Evolutionary conservation across 2,888 invertebrate genomes (phyloP).

Genomic region (Perdita meconis): DNA sequence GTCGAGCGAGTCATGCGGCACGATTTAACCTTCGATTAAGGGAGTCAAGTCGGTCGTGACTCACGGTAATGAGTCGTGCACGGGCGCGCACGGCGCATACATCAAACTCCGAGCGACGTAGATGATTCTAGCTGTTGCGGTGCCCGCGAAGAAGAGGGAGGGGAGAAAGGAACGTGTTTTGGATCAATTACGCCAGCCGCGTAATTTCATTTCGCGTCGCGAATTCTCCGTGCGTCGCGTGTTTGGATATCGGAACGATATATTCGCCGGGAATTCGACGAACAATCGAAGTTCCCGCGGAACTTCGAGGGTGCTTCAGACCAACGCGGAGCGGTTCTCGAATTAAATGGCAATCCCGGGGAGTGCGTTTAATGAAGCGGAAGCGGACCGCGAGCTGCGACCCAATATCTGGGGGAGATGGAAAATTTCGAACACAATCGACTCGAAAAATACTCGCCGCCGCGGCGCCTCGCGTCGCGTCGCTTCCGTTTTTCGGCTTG

Average conservation of each 20-base stretch:
- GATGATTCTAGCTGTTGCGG: conserved; percentile 48
- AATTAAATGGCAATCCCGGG: too few species aligned
- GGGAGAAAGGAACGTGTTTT: conserved; percentile 43
- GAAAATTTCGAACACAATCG: conserved; percentile 13
- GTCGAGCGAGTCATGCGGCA: conserved; percentile 54
- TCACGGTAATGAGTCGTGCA: conserved; percentile 64
- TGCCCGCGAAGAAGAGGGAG: too few species aligned
- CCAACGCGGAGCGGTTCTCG: too few species aligned
- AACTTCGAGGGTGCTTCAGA: too few species aligned
- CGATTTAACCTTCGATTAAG: conserved; percentile 72
- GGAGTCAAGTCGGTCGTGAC: conserved; percentile 68
- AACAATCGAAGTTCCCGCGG: too few species aligned
- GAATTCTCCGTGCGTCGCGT: conserved; percentile 16
- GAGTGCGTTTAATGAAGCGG: too few species aligned
- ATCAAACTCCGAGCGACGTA: conserved; percentile 44
- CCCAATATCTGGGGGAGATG: too few species aligned
- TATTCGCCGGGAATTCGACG: too few species aligned
- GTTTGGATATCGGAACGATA: too few species aligned
- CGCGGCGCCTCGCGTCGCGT: not conserved
- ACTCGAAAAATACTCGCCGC: conserved; percentile 15
- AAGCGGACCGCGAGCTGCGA: too few species aligned
- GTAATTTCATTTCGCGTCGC: conserved; percentile 18
- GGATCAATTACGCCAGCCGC: conserved; percentile 34
- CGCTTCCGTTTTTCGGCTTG: not conserved
- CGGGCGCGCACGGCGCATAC: conserved; percentile 33